These are phyloP conservation scores for Ameiurus melas DNA, from an alignment of 2,113 vertebrate species.

Conservation along the genomic window DNA sequence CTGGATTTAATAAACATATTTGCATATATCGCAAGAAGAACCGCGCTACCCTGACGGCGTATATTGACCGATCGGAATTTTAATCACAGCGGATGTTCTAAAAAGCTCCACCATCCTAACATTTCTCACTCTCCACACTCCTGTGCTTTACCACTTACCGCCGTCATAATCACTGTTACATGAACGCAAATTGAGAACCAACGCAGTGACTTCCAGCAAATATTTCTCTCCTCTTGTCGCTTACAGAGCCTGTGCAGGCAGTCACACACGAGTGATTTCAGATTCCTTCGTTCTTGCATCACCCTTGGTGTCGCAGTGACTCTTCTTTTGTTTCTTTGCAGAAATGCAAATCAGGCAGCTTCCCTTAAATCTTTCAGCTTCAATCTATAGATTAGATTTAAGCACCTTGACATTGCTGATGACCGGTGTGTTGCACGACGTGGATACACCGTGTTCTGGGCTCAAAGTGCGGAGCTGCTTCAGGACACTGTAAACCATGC, in stretches of 20 bases:
- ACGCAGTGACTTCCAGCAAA: not conserved
- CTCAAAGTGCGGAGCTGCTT: not conserved
- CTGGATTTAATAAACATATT: not conserved
- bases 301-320: not conserved
- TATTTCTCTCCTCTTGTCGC: not conserved
- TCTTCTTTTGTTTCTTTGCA: not conserved
- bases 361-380: not conserved
- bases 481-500: not conserved
- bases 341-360: not conserved
- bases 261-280: not conserved
- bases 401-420: not conserved
- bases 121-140: not conserved
- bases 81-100: not conserved
- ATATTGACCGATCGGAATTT: not conserved
- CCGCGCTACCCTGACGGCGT: not conserved
- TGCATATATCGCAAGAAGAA: not conserved
- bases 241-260: not conserved
- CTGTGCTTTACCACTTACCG: not conserved
- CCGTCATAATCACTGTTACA: not conserved
- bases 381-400: not conserved
- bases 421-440: not conserved
- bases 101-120: not conserved
- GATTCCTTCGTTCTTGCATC: constrained; percentile 30
- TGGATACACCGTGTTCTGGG: not conserved
- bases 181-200: not conserved